A percentile compares a stretch with the other conserved stretches of the same genome.
Conservation (phyloP, 2,888 invertebrate species). For the Caenorhabditis drosophilae region DNA sequence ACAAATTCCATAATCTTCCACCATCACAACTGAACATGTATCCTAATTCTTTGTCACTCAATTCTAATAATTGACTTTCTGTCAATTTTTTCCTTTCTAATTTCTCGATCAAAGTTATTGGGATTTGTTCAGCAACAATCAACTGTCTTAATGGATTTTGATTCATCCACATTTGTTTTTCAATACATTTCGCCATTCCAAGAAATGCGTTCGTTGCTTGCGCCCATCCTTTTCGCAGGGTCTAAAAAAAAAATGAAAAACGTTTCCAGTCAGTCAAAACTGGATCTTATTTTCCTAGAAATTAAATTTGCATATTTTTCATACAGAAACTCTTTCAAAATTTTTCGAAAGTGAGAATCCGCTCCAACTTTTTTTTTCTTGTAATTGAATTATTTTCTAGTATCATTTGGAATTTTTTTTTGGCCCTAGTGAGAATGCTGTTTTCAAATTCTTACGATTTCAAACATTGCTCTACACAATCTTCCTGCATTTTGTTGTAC, state of each 20-base stretch:
- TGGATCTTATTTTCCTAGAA: too few species aligned
- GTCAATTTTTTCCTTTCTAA: conserved; percentile 81
- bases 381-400: too few species aligned
- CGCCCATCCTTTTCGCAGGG: conserved; percentile 87
- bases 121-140: conserved; percentile 71
- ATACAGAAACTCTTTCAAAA: conserved; percentile 1
- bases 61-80: conserved; percentile 78
- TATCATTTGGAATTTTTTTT: too few species aligned
- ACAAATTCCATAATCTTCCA: conserved; percentile 77
- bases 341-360: background rate
- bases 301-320: background rate
- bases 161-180: conserved; percentile 90
- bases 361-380: background rate
- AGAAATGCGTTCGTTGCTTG: conserved; percentile 85
- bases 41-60: conserved; percentile 86
- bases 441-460: conserved; percentile 41
- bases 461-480: conserved; percentile 45
- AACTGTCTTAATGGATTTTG: conserved; percentile 75
- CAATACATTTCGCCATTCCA: conserved; percentile 87
- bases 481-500: conserved; percentile 77
- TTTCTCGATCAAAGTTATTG: conserved; percentile 80
- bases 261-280: too few species aligned
- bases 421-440: too few species aligned
- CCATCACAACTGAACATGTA: conserved; percentile 63
- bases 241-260: too few species aligned